phyloP scores from a whole-genome alignment of 2,113 vertebrate genomes.

The Raja brachyura region DNA sequence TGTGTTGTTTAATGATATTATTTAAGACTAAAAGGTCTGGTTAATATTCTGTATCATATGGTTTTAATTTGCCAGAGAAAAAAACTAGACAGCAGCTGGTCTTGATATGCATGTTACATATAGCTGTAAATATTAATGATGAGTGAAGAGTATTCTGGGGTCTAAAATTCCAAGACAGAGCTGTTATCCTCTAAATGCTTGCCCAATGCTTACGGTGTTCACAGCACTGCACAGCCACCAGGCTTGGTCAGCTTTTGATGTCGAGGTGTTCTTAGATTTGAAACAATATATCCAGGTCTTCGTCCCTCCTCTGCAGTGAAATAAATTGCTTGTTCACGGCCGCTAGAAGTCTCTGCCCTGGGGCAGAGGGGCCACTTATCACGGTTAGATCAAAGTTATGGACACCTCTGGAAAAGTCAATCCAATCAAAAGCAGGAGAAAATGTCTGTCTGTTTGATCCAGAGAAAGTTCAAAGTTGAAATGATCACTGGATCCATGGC shows the following conservation, averaged over 20 bases:
- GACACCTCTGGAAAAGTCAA: background rate
- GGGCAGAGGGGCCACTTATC: background rate
- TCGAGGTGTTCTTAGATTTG: background rate
- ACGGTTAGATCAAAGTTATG: slow-evolving; percentile 32
- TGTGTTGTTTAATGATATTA: slow-evolving; percentile 33
- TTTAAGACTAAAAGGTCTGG: slow-evolving; percentile 27
- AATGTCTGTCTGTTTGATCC: slow-evolving; percentile 33
- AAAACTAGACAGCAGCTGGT: slow-evolving; percentile 28
- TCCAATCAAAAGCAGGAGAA: slow-evolving; percentile 25
- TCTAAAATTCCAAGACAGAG: slow-evolving; percentile 23
- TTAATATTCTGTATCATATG: slow-evolving; percentile 27
- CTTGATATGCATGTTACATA: slow-evolving; percentile 32
- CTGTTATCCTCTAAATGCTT: slow-evolving; percentile 8
- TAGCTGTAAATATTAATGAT: slow-evolving; percentile 38
- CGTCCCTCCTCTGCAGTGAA: slow-evolving; percentile 5
- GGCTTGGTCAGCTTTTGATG: slow-evolving; percentile 26
- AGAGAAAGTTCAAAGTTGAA: slow-evolving; percentile 36
- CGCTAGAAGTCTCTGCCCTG: background rate
- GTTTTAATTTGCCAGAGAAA: slow-evolving; percentile 24
- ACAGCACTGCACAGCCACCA: background rate
- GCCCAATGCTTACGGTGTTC: background rate
- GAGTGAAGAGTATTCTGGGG: background rate
- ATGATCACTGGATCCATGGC: slow-evolving; percentile 14
- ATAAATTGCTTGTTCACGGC: slow-evolving; percentile 19
- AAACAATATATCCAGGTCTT: slow-evolving; percentile 30